phyloP scores from a whole-genome alignment of 2,113 vertebrate genomes.

The Cebus imitator region DNA sequence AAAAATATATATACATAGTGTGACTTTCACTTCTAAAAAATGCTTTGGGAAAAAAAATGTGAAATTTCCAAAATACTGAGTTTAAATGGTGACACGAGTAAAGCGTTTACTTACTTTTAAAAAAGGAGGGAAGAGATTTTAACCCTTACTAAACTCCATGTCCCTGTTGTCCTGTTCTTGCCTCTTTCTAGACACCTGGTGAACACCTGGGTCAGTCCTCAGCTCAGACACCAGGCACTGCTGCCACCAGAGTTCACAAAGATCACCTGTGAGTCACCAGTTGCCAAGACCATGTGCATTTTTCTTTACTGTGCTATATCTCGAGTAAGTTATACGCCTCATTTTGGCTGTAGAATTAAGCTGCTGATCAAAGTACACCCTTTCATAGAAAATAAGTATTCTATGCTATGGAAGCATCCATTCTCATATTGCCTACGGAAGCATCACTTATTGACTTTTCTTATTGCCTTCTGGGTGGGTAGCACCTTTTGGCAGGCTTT shows the following conservation, averaged over 20 bases:
- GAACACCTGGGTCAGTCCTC: neutral
- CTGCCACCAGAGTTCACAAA: too few species aligned
- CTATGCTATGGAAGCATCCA: neutral
- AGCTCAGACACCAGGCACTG: neutral
- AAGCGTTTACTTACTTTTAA: neutral
- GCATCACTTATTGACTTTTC: rapidly evolving
- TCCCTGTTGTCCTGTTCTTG: neutral
- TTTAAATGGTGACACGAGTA: neutral
- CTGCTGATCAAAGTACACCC: neutral
- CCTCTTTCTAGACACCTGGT: neutral
- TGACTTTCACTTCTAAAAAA: neutral
- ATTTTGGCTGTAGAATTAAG: neutral
- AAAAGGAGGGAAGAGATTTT: neutral
- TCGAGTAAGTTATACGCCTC: neutral
- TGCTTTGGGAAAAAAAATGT: neutral
- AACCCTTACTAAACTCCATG: neutral
- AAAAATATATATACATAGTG: neutral
- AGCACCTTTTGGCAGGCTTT: neutral
- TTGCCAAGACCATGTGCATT: rapidly evolving
- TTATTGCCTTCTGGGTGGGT: neutral
- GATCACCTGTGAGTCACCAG: neutral
- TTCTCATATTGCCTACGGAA: neutral
- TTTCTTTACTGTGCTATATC: neutral
- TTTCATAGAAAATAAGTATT: too few species aligned
- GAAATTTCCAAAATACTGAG: neutral